Evolutionary conservation across 2,888 invertebrate species (phyloP), one percentile per base, ranked within the genome.

Genomic region (Lapara coniferarum): DNA sequence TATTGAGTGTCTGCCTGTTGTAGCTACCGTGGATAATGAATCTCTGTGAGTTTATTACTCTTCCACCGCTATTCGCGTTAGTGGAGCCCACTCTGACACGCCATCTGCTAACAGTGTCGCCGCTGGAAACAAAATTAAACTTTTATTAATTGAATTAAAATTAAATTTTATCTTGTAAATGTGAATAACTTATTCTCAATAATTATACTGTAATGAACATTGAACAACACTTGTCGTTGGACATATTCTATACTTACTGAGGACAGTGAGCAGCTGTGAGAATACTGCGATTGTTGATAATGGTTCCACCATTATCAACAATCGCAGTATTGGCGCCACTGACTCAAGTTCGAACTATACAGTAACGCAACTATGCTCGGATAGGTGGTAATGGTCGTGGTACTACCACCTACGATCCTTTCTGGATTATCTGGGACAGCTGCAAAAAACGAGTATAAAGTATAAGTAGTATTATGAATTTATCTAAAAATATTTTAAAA

Each of bases 391-490:
- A 85, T 78, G 5, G 74, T 78, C 5, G 82, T 79, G 2, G 67
- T 44, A 1, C 72, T 66, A 3, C 85, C 85, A 49, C 85, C 85
- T 0, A 84, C 78, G 19, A 85, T 85, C 73, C 80, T 75, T 69
- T 79, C 73, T 8, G 75, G 70, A 56, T 72, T 72, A 2, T 67
- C 67, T 10, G 83, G 82, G 0, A 73, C 72, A 19, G 79, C 85
- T 85, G 72, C 10, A 71, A 71, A 69, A 12, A 57, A 57, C 53
- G 49, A 53, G 13, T n/a, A 53, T 6, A 0, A 10, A 37, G 4
- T 12, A 63, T 37, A 30, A 6, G 14, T 52, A n/a, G 14, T n/a
- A 16, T n/a, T 6, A n/a, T n/a, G 4, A 37, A 37, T 37, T 5
- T 37, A 37, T 37, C 37, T 5, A 25, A 25, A 25, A 37, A 37